These are phyloP conservation scores for Drosophila melanica DNA, from an alignment of 1,140 invertebrate species.

Conservation along the genomic window DNA sequence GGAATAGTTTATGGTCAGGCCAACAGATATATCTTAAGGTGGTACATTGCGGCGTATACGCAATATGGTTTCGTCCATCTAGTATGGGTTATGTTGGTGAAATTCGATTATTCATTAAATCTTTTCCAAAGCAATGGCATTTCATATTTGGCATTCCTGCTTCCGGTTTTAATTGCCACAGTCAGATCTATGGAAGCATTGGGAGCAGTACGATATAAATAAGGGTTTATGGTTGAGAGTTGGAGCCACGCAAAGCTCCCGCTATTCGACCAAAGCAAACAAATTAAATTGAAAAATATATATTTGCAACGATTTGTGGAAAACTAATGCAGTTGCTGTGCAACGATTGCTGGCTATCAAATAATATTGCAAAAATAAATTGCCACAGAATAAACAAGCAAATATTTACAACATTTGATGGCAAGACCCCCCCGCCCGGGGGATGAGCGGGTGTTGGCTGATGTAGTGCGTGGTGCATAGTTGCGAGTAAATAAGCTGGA, in stretches of 20 bases:
- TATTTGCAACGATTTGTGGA: constrained; percentile 33
- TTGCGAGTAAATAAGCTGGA: constrained; percentile 67
- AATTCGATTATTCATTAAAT: too few relatives aligned
- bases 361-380: constrained; percentile 65
- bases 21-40: constrained; percentile 11
- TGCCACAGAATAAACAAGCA: constrained; percentile 69
- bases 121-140: too few relatives aligned
- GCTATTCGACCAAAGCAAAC: constrained; percentile 38
- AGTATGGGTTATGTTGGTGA: background rate
- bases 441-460: background rate
- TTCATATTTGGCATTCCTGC: background rate
- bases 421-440: constrained; percentile 1
- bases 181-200: background rate
- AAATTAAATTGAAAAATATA: constrained; percentile 65
- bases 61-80: constrained; percentile 46
- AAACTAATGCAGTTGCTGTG: constrained; percentile 41
- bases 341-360: constrained; percentile 26
- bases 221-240: constrained; percentile 54
- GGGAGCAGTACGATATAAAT: constrained; percentile 54
- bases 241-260: background rate
- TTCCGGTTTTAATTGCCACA: constrained; percentile 58
- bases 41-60: constrained; percentile 52
- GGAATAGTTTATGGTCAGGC: constrained; percentile 25
- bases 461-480: constrained; percentile 31
- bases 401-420: constrained; percentile 71